Percentiles rank a stretch among this genome's conserved stretches.
phyloP scores from a whole-genome alignment of 2,113 vertebrate species.

The Ptychochromis oligacanthus region DNA sequence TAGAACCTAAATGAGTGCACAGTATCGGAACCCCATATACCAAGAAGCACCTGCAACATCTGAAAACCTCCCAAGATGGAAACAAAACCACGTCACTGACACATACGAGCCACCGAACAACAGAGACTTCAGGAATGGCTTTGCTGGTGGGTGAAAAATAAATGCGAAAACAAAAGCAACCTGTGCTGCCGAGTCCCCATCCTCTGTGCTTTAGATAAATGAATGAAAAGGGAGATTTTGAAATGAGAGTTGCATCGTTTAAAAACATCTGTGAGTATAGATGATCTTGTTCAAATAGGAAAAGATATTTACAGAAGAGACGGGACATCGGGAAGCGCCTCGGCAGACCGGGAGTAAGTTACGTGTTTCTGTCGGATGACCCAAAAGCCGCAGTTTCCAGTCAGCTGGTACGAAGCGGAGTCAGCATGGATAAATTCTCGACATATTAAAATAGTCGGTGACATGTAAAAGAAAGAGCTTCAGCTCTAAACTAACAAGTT shows the following conservation, averaged over 20 bases:
- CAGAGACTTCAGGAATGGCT: conserved; percentile 42
- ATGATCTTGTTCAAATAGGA: conserved; percentile 21
- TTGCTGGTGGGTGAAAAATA: conserved; percentile 65
- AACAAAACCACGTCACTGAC: conserved; percentile 29
- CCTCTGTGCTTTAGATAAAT: conserved; percentile 74
- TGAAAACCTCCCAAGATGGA: conserved; percentile 20
- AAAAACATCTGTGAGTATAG: conserved; percentile 16
- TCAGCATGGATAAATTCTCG: conserved; percentile 28
- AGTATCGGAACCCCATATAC: background rate
- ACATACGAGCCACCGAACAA: conserved; percentile 50
- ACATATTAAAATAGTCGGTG: conserved; percentile 49
- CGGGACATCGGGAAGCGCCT: background rate
- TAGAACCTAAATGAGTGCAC: background rate
- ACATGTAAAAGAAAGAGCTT: conserved; percentile 42
- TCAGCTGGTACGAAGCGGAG: background rate
- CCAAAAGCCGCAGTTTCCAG: conserved; percentile 15
- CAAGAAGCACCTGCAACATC: background rate
- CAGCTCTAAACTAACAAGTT: background rate
- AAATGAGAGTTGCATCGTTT: conserved; percentile 30
- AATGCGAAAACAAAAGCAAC: conserved; percentile 28
- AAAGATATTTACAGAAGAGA: conserved; percentile 40
- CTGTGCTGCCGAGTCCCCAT: conserved; percentile 32
- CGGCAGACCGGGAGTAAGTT: background rate
- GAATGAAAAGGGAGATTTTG: conserved; percentile 20
- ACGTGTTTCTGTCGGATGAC: background rate